phyloP scores from a whole-genome alignment of 2,113 vertebrate genomes.

The Bos javanicus region DNA sequence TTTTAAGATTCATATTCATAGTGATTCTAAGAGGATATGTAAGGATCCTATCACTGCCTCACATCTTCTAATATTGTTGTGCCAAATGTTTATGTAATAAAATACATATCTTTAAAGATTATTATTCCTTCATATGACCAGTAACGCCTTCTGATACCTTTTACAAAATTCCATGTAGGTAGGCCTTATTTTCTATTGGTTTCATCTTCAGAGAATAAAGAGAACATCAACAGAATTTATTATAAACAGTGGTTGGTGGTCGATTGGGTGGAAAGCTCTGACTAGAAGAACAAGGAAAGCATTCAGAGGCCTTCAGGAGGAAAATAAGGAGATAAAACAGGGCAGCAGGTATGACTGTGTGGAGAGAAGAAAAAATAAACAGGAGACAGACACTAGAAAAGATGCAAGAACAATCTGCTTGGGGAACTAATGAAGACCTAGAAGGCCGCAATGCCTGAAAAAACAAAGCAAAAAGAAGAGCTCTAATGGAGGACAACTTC shows the following conservation, averaged over 20 bases:
- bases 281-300: background rate
- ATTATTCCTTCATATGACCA: background rate
- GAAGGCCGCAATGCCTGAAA: fast-evolving
- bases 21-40: background rate
- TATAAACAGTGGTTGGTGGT: background rate
- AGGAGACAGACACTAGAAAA: background rate
- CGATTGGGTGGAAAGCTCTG: background rate
- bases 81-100: background rate
- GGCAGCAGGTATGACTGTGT: background rate
- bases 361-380: background rate
- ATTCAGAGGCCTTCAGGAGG: background rate
- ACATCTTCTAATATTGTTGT: background rate
- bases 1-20: background rate
- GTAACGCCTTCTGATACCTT: background rate
- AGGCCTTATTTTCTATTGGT: background rate
- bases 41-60: background rate
- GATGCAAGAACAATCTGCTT: background rate
- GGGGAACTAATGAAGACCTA: background rate
- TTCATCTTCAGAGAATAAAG: background rate
- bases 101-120: background rate
- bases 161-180: background rate
- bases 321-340: background rate
- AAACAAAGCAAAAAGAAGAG: background rate
- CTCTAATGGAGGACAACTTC: background rate
- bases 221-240: background rate